phyloP scores from a whole-genome alignment of 1,140 invertebrate genomes.

The Temnothorax nylanderi region DNA sequence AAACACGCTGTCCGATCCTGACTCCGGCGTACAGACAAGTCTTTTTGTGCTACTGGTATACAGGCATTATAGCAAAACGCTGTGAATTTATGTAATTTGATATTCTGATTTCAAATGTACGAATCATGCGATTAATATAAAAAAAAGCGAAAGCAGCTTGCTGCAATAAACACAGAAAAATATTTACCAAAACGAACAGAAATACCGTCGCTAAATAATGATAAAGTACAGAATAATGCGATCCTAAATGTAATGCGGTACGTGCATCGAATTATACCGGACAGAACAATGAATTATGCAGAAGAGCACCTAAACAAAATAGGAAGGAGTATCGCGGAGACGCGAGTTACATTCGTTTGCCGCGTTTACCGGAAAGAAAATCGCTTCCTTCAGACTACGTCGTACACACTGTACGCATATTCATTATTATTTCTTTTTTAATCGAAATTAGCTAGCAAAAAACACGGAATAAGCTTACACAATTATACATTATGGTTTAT shows the following conservation, averaged over 20 bases:
- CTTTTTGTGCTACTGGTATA: no score
- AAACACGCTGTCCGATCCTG: no score
- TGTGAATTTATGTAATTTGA: no score
- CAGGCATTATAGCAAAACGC: no score
- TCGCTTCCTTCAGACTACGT: not conserved
- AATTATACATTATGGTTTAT: not conserved
- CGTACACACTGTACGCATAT: not conserved
- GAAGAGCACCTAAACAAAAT: slow-evolving; percentile 2
- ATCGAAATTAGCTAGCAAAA: not conserved
- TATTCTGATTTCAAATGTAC: not conserved
- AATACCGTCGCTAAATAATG: not conserved
- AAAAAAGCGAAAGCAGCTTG: not conserved
- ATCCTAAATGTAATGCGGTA: not conserved
- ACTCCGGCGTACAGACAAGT: no score
- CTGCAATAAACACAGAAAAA: not conserved
- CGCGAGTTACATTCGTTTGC: slow-evolving; percentile 39
- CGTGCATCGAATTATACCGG: not conserved
- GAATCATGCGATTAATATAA: not conserved
- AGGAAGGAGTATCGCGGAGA: slow-evolving; percentile 2
- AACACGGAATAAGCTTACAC: not conserved
- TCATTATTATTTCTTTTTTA: not conserved
- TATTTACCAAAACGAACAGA: not conserved
- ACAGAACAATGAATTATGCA: slow-evolving; percentile 33
- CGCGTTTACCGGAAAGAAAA: slow-evolving; percentile 13
- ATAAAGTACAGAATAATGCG: slow-evolving; percentile 7